Percentiles rank a stretch among this genome's conserved stretches.
These are phyloP conservation scores for Halotydeus destructor DNA, from an alignment of 1,140 invertebrate genomes.

Conservation along the genomic window DNA sequence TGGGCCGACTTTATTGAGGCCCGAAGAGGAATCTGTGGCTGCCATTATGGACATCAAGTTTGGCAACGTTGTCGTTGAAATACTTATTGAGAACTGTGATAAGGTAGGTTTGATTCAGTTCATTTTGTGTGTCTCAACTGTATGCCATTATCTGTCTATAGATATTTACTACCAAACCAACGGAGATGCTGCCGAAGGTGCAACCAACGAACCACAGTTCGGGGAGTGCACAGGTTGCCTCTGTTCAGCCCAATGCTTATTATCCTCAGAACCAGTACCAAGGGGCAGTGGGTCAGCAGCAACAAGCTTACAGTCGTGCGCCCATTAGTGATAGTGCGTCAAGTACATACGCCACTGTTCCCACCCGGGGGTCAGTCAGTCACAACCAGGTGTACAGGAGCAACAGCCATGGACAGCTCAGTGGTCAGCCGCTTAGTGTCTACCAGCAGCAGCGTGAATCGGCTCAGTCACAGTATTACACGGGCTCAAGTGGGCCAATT, in stretches of 20 bases:
- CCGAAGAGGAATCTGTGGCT: constrained; percentile 85
- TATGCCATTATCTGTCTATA: constrained; percentile 6
- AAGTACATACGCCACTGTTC: constrained; percentile 1
- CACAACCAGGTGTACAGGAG: constrained; percentile 3
- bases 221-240: not conserved
- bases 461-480: not conserved
- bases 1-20: constrained; percentile 80
- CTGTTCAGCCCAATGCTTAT: not conserved
- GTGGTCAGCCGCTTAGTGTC: too few species aligned
- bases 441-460: too few species aligned
- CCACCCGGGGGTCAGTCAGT: not conserved
- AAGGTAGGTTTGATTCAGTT: constrained; percentile 31
- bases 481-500: not conserved
- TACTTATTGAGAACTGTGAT: constrained; percentile 76
- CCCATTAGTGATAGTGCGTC: not conserved
- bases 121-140: too few species aligned
- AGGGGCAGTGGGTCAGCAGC: too few species aligned
- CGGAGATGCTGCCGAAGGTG: not conserved
- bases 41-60: constrained; percentile 97
- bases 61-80: constrained; percentile 91
- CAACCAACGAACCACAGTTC: not conserved
- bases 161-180: constrained; percentile 15
- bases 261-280: not conserved
- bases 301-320: not conserved
- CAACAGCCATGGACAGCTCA: constrained; percentile 10